These are phyloP conservation scores for Uloborus diversus DNA, from an alignment of 1,140 invertebrate species.

Conservation along the genomic window DNA sequence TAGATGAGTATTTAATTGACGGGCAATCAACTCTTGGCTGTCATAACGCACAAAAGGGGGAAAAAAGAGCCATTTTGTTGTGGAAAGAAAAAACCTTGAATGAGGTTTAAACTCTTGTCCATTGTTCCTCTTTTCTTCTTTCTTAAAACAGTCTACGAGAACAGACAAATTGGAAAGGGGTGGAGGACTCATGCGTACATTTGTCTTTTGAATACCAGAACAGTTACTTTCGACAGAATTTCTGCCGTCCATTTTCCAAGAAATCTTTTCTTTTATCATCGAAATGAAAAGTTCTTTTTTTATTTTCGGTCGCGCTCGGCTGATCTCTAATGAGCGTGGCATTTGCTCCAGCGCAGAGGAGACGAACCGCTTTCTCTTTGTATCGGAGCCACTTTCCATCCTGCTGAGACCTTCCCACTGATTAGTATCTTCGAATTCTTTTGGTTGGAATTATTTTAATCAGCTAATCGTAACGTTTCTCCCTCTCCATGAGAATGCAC, in stretches of 20 bases:
- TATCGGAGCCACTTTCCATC: not conserved
- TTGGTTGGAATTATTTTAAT: not conserved
- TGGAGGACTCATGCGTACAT: too few species aligned
- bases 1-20: too few species aligned
- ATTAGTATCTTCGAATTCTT: not conserved
- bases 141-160: too few species aligned
- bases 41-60: too few species aligned
- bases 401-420: not conserved
- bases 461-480: not conserved
- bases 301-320: not conserved
- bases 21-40: too few species aligned
- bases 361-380: not conserved
- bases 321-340: not conserved
- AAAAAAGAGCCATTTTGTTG: too few species aligned
- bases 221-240: too few species aligned
- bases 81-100: too few species aligned
- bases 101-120: too few species aligned
- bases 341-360: not conserved
- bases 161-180: too few species aligned
- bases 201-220: too few species aligned
- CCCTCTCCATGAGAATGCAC: not conserved
- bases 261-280: not conserved
- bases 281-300: not conserved
- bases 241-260: not conserved
- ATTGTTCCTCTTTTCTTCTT: too few species aligned